A percentile compares a stretch with the other conserved stretches of the same genome.
Evolutionary conservation across 2,113 vertebrate species (phyloP).

Genomic region (Gymnocephalus cernua): DNA sequence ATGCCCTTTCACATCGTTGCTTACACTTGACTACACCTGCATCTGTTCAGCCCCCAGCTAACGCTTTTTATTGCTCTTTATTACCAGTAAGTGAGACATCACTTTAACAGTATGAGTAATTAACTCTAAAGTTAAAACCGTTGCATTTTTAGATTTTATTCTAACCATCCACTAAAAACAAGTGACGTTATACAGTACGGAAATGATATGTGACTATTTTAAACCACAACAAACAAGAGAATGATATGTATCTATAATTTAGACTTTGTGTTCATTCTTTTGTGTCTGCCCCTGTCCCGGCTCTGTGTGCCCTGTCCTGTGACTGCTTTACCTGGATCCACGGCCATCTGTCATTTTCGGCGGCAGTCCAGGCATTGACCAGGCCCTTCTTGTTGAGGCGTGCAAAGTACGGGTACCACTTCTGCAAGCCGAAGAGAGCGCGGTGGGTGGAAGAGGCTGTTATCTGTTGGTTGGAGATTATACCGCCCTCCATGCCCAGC

Average conservation of each 20-base stretch:
- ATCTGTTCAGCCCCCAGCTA: slow-evolving; percentile 49
- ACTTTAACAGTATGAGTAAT: slow-evolving; percentile 44
- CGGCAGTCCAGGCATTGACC: slow-evolving; percentile 99
- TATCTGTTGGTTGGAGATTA: slow-evolving; percentile 99
- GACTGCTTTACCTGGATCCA: slow-evolving; percentile 97
- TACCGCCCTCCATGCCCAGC: slow-evolving; percentile 97
- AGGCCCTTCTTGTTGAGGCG: slow-evolving; percentile 98
- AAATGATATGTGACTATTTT: neutral
- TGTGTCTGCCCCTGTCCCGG: neutral
- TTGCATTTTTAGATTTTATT: slow-evolving; percentile 9
- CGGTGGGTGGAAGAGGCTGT: slow-evolving; percentile 98
- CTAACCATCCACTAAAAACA: neutral
- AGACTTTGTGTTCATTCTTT: slow-evolving; percentile 28
- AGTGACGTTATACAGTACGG: fast-evolving
- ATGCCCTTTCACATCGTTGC: slow-evolving; percentile 15
- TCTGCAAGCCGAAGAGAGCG: slow-evolving; percentile 97
- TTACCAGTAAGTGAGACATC: slow-evolving; percentile 40
- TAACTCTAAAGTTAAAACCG: slow-evolving; percentile 18
- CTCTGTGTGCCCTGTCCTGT: slow-evolving; percentile 27
- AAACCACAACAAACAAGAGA: slow-evolving; percentile 3
- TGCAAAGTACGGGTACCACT: slow-evolving; percentile 98
- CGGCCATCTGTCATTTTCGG: slow-evolving; percentile 99
- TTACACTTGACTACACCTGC: slow-evolving; percentile 47
- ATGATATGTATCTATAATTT: slow-evolving; percentile 4
- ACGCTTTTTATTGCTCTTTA: slow-evolving; percentile 42